phyloP scores from a whole-genome alignment of 2,888 invertebrate genomes.

The Pristionchus arcanus region DNA sequence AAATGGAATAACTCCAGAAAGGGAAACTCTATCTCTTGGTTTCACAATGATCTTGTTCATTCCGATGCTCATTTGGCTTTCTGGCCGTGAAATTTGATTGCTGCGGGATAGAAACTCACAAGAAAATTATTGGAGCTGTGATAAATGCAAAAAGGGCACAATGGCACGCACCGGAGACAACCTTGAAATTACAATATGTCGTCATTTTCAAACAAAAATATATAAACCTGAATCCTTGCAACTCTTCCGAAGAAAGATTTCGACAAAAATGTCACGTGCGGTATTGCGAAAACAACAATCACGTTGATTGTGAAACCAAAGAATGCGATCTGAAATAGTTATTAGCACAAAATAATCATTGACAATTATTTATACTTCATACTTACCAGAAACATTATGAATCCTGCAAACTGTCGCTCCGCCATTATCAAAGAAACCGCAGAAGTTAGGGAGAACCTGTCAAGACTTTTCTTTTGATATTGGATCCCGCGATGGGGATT shows the following conservation, averaged over 20 bases:
- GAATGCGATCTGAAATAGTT: not conserved
- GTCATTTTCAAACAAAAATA: not conserved
- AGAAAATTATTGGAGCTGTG: not conserved
- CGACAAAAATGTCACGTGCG: not conserved
- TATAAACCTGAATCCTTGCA: not conserved
- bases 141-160: not conserved
- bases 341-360: not conserved
- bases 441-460: too few relatives aligned
- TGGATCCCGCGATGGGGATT: too few relatives aligned
- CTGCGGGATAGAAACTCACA: not conserved
- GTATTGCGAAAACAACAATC: not conserved
- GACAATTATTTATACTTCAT: not conserved
- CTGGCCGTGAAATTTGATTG: not conserved
- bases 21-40: not conserved
- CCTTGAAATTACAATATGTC: not conserved
- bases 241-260: conserved; percentile 25
- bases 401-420: not conserved
- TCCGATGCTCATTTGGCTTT: not conserved
- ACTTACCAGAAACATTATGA: not conserved
- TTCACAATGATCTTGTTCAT: not conserved
- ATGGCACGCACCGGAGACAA: not conserved
- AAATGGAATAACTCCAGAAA: too few relatives aligned
- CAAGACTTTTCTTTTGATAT: too few relatives aligned
- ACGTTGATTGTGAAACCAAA: not conserved
- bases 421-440: not conserved